Percentiles rank a stretch among this genome's conserved stretches.
Conservation (phyloP, 30 jellyfish, hydroid and myxozoan species). For the Turritopsis dohrnii region DNA sequence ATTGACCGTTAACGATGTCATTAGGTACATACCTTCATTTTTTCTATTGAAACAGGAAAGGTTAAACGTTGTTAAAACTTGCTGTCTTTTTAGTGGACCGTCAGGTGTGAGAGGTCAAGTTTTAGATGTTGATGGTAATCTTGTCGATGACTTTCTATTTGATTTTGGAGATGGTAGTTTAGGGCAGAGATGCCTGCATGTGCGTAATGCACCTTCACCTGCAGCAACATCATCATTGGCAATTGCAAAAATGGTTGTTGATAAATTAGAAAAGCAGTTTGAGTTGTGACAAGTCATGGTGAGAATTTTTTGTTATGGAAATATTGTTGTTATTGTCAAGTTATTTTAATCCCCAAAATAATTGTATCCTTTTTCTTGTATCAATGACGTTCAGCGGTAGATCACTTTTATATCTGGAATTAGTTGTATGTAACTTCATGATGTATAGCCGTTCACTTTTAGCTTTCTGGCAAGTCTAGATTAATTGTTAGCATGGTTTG, state of each 20-base stretch:
- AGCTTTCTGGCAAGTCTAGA: too few relatives aligned
- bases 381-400: too few relatives aligned
- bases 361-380: too few relatives aligned
- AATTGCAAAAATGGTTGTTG: constrained; percentile 89
- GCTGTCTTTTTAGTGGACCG: constrained; percentile 92
- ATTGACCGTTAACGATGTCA: constrained; percentile 58
- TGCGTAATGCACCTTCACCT: constrained; percentile 98
- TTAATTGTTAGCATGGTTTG: too few relatives aligned
- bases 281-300: not conserved
- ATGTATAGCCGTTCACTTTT: too few relatives aligned
- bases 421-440: too few relatives aligned
- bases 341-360: too few relatives aligned
- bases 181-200: constrained; percentile 75
- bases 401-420: too few relatives aligned
- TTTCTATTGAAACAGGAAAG: too few relatives aligned
- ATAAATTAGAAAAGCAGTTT: constrained; percentile 35
- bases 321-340: too few relatives aligned
- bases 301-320: not conserved
- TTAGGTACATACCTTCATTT: constrained; percentile 35
- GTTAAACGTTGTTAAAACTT: too few relatives aligned
- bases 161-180: constrained; percentile 63
- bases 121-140: constrained; percentile 59
- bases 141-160: constrained; percentile 76
- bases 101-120: constrained; percentile 98
- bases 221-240: constrained; percentile 97